A percentile compares a stretch with the other conserved stretches of the same genome.
phyloP scores from a whole-genome alignment of 2,797 vertebrate genomes.

The Eulemur coronatus region DNA sequence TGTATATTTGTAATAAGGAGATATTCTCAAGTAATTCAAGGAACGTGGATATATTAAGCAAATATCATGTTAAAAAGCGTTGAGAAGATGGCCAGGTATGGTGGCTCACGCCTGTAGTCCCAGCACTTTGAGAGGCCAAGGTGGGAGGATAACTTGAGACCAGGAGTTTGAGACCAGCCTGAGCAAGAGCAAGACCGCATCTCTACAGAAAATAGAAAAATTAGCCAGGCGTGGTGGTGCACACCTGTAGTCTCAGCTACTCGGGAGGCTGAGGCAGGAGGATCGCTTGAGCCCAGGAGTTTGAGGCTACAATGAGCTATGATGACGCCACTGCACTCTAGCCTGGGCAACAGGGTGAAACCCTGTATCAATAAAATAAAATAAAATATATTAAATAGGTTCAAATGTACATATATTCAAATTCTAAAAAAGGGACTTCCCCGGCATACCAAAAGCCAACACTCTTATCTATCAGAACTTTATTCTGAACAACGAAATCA shows the following conservation, averaged over 20 bases:
- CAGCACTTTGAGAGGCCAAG: background rate
- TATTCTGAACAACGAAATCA: background rate
- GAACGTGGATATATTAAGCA: background rate
- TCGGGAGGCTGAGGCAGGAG: background rate
- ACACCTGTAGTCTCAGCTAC: background rate
- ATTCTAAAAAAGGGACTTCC: background rate
- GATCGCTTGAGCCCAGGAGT: background rate
- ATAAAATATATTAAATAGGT: background rate
- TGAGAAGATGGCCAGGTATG: accelerated
- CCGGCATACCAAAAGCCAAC: background rate
- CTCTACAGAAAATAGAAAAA: background rate
- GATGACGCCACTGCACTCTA: background rate
- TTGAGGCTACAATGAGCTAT: background rate
- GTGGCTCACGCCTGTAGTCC: background rate
- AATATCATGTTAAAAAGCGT: background rate
- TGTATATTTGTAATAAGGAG: background rate
- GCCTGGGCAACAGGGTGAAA: background rate
- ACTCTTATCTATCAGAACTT: background rate
- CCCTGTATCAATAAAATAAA: background rate
- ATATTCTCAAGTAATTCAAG: background rate
- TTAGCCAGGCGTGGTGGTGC: background rate
- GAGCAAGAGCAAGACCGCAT: background rate
- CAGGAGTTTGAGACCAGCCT: background rate
- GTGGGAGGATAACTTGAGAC: background rate
- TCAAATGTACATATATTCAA: background rate